Evolutionary conservation across 2,888 invertebrate species (phyloP).

Genomic region (Drosophila imparisetae): DNA sequence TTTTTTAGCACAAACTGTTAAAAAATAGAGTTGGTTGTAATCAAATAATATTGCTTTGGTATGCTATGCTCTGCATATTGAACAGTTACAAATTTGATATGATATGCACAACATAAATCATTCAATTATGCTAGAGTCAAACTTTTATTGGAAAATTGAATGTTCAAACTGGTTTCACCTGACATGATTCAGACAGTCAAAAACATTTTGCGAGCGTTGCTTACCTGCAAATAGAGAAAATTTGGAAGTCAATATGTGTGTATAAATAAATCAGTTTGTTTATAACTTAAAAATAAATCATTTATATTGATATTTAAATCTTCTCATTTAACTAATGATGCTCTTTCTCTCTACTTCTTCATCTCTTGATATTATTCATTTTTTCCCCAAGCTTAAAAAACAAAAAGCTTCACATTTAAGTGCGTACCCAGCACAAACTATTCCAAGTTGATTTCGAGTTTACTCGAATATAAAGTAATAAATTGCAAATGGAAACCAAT

Average conservation of each 20-base stretch:
- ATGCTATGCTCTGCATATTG: constrained; percentile 40
- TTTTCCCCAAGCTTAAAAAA: constrained; percentile 5
- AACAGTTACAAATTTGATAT: constrained; percentile 35
- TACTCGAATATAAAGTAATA: constrained; percentile 1
- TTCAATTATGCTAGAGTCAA: neutral
- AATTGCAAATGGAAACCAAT: constrained; percentile 9
- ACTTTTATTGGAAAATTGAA: neutral
- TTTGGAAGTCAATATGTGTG: neutral
- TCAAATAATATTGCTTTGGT: constrained; percentile 10
- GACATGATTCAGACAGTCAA: neutral
- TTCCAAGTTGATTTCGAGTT: neutral
- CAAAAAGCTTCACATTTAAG: neutral
- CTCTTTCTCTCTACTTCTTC: no score
- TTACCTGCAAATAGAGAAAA: constrained; percentile 45
- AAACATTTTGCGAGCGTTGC: constrained; percentile 1
- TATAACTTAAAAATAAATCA: neutral
- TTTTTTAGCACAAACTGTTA: constrained; percentile 34
- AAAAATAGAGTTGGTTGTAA: constrained; percentile 14
- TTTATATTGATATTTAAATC: neutral
- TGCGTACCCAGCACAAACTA: neutral
- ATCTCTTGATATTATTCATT: neutral
- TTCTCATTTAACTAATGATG: neutral
- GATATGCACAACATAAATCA: constrained; percentile 9
- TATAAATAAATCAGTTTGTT: neutral
- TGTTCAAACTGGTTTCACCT: constrained; percentile 17